These are phyloP conservation scores for Blastomussa wellsi DNA, from an alignment of 92 coral and sea anemone genomes.

Conservation along the genomic window DNA sequence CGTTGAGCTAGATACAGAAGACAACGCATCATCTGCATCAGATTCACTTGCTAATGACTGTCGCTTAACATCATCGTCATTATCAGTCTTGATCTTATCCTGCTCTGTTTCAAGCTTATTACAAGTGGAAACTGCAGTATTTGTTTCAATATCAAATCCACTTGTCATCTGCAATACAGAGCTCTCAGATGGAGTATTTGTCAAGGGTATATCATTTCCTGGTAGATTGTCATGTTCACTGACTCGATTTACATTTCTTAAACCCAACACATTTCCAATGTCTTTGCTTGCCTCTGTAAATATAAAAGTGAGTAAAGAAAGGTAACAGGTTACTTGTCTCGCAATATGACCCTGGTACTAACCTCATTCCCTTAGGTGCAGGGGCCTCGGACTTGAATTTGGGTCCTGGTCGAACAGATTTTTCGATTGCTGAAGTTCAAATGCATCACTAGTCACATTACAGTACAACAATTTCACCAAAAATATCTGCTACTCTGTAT, in stretches of 20 bases:
- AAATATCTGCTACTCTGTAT: too few species aligned
- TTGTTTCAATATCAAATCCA: constrained; percentile 37
- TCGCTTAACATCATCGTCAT: constrained; percentile 22
- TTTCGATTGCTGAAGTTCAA: constrained; percentile 39
- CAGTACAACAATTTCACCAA: background rate
- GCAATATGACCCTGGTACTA: background rate
- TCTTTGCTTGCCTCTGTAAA: constrained; percentile 31
- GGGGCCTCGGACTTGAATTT: constrained; percentile 36
- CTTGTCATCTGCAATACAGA: constrained; percentile 19
- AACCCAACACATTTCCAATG: constrained; percentile 3
- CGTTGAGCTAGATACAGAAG: constrained; percentile 38
- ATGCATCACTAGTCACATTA: constrained; percentile 4
- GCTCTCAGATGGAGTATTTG: constrained; percentile 5
- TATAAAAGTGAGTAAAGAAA: background rate
- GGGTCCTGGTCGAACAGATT: constrained; percentile 2
- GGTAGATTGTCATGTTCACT: background rate
- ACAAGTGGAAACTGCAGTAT: constrained; percentile 46
- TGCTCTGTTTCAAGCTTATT: constrained; percentile 39
- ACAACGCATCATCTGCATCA: constrained; percentile 44
- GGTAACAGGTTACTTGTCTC: background rate
- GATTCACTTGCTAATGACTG: constrained; percentile 34
- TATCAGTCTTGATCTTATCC: background rate
- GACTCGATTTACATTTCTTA: background rate
- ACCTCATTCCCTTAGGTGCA: constrained; percentile 44
- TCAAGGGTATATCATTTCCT: background rate